Percentiles rank a stretch among this genome's conserved stretches.
phyloP scores from a whole-genome alignment of 2,888 invertebrate genomes.

The Euclidia mi region DNA sequence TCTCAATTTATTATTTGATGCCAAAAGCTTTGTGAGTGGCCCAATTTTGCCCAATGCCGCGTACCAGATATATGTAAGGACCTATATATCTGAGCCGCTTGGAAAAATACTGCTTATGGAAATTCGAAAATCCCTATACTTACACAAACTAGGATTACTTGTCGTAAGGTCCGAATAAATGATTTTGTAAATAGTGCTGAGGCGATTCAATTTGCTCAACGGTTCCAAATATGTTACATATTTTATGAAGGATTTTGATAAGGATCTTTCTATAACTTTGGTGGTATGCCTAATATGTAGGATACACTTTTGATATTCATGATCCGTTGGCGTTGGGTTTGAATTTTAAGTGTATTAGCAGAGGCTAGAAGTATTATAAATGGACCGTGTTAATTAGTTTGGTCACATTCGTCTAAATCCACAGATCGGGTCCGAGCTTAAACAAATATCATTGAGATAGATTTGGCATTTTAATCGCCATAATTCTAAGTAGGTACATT shows the following conservation, averaged over 20 bases:
- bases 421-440: too few relatives aligned
- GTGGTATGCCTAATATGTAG: too few relatives aligned
- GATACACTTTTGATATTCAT: too few relatives aligned
- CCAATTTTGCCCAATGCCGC: slow-evolving; percentile 22
- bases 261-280: neutral
- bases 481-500: too few relatives aligned
- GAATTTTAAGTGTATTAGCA: too few relatives aligned
- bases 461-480: too few relatives aligned
- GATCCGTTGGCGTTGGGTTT: too few relatives aligned
- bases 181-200: slow-evolving; percentile 58
- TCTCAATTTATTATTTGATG: neutral
- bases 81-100: too few relatives aligned
- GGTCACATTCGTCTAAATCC: too few relatives aligned
- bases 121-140: slow-evolving; percentile 59
- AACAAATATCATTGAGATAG: too few relatives aligned
- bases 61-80: slow-evolving; percentile 39
- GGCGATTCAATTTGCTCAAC: slow-evolving; percentile 61
- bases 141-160: slow-evolving; percentile 64
- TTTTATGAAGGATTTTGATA: slow-evolving; percentile 32
- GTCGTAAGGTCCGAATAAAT: slow-evolving; percentile 65
- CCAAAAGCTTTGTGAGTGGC: slow-evolving; percentile 6
- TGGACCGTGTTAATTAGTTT: too few relatives aligned
- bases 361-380: too few relatives aligned
- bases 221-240: slow-evolving; percentile 50
- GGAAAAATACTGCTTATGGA: slow-evolving; percentile 63